Evolutionary conservation across 2,888 invertebrate genomes (phyloP), one percentile per base, ranked within the genome.

Genomic region (Epinotia bilunana): DNA sequence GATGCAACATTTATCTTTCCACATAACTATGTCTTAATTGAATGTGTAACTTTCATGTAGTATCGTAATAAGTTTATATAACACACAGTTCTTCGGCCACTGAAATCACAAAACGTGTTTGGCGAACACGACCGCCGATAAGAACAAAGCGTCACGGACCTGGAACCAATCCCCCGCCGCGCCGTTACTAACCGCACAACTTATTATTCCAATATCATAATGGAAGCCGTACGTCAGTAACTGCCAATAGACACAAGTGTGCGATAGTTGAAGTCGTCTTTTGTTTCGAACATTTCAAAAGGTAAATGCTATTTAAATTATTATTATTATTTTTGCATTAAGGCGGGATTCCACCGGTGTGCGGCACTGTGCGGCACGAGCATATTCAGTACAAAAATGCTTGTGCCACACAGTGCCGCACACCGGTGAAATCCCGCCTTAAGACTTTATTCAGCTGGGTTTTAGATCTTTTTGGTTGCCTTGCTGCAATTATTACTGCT

Each of bases 211-310:
- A 60, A 74, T 39, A 58, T 61, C 33, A 18, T 60, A 61, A 23
- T 60, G 49, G 60, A 28, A 60, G 53, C 53, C 33, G 55, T 43
- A 72, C 80, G 80, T 80, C 80, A 80, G 74, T 76, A 71, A 67
- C 77, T 77, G 78, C 76, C 76, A 78, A 80, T 80, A 78, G 71
- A 80, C 76, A 79, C 82, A 83, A 79, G 80, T 82, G 80, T 77
- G 72, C 55, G 62, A 77, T 71, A 71, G 74, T 74, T 60, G 7
- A 39, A 43, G 13, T 43, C 57, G 33, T 23, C 64, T 74, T 65
- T 74, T 74, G 74, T 74, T 55, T 71, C 39, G 13, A 70, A 57
- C 7, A 7, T 39, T 64, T 70, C 20, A 28, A 64, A 60, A 68
- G 28, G 64, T 43, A n/a, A 23, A 46, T 39, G 28, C 65, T 33